Evolutionary conservation across 1,140 invertebrate species (phyloP), one percentile per base, ranked within the genome.

Genomic region (Brachionus calyciflorus): DNA sequence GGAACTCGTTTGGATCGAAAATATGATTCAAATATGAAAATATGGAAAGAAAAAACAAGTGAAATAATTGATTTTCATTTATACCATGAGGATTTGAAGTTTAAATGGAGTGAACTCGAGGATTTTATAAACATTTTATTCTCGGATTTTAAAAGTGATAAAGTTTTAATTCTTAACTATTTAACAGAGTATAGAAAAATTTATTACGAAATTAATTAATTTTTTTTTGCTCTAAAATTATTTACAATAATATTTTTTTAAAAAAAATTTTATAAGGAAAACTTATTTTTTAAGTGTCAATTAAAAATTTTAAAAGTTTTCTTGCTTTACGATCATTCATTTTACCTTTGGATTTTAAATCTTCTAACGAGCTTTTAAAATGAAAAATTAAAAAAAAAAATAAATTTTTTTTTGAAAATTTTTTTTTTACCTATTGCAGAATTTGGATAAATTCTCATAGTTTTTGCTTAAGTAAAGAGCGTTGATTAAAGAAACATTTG

Each of bases 241-340:
- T 5, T 44, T 63, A 63, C 7, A 24, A n/a, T n/a, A n/a, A n/a
- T n/a, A n/a, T n/a, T n/a, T n/a, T n/a, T 21, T 63, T 41, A 40
- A 6, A 37, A 40, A 63, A 40, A 40, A 1, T 37, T 63, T 63
- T 40, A 26, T n/a, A 7, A 14, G 7, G 10, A 7, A 19, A 40
- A 63, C 17, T 19, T 7, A 14, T 40, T n/a, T 63, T 73, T 30
- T 51, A 73, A 55, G 69, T 33, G 14, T 24, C 69, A 12, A 55
- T 73, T 17, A 73, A 26, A 55, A 73, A 73, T 37, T 26, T 73
- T 7, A 73, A n/a, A n/a, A 73, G 46, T 55, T 55, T 49, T 55
- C 69, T 30, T 14, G 69, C 69, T 41, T 73, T 73, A 1, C 69
- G 69, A 73, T 73, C 69, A 17, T 73, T 73, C 69, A 73, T 49